Base-by-base conservation (phyloP, 1,140 invertebrate species). In the Rhagoletis zephyria region DNA sequence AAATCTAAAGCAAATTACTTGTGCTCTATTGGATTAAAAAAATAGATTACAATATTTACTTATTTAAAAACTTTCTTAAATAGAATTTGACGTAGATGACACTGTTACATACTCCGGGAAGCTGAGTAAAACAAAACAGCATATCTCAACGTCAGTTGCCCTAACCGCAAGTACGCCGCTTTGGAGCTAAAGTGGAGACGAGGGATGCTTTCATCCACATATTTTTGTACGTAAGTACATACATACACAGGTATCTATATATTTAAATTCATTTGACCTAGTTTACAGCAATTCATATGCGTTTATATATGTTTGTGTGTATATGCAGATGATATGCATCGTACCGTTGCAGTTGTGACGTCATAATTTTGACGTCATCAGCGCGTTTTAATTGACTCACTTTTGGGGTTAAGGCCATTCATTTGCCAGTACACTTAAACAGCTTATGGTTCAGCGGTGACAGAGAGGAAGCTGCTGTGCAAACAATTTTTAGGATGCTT, bases 201-300 rank as follows among this genome's bases (percentile, higher is more conserved):
- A 56, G 74, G 16, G 14, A 19, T 81, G 48, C 51, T 56, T 56
- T 30, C 30, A 30, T 30, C 30, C 30, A 30, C 1, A 30, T 30
- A 30, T 30, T 51, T 77, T 77, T 30, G 30, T 30, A 30, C 1
- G 30, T 30, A 30, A 1, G 30, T 30, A 30, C 30, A 30, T 30
- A 30, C 30, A 30, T 30, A 30, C 30, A 30, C 1, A 30, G 30
- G 30, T 30, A 30, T 30, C 0, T 30, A 42, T 81, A 42, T 81
- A 81, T 81, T 81, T 45, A 56, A 81, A 56, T 10, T 56, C 74
- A 81, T 81, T 56, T 81, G 74, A 81, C 74, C 74, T 81, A 81
- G 74, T 81, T 81, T 42, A 51, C 74, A 48, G 6, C 74, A 56
- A 30, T n/a, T 81, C 16, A 16, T 48, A 74, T 48, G 4, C 45